Evolutionary conservation across 2,888 invertebrate genomes (phyloP).

Genomic region (Cosmia trapezina): DNA sequence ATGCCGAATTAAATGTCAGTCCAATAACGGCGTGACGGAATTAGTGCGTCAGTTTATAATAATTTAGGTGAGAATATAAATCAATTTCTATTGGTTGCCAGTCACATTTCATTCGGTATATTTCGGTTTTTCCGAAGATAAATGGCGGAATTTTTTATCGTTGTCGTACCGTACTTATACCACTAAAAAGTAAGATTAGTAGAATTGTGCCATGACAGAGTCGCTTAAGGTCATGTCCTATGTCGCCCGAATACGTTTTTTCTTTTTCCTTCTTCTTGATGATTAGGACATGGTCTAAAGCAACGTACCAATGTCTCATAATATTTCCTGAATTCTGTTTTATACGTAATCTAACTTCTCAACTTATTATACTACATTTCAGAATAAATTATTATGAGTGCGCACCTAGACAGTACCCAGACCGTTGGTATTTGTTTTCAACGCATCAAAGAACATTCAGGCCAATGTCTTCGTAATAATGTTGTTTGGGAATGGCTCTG

Average conservation of each 20-base stretch:
- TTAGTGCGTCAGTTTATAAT: too few species aligned
- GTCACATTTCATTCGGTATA: too few species aligned
- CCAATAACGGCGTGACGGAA: too few species aligned
- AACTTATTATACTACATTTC: background rate
- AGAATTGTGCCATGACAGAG: background rate
- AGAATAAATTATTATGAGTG: background rate
- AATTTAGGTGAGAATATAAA: too few species aligned
- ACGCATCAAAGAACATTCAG: constrained; percentile 26
- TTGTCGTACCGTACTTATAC: background rate
- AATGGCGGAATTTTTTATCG: too few species aligned
- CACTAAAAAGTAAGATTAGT: background rate
- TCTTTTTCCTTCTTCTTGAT: background rate
- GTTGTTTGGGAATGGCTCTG: constrained; percentile 15
- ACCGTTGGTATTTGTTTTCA: constrained; percentile 35
- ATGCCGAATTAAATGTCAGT: too few species aligned
- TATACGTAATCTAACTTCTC: background rate
- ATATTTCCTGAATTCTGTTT: background rate
- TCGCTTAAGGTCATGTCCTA: background rate
- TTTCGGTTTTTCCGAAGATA: too few species aligned
- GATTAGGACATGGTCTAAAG: background rate
- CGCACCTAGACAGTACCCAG: constrained; percentile 18
- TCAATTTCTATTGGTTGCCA: too few species aligned
- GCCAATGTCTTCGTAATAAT: constrained; percentile 9
- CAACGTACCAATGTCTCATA: background rate
- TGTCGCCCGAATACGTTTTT: background rate